Conservation (phyloP, 2,888 invertebrate genomes). For the Herminia tarsipennalis region DNA sequence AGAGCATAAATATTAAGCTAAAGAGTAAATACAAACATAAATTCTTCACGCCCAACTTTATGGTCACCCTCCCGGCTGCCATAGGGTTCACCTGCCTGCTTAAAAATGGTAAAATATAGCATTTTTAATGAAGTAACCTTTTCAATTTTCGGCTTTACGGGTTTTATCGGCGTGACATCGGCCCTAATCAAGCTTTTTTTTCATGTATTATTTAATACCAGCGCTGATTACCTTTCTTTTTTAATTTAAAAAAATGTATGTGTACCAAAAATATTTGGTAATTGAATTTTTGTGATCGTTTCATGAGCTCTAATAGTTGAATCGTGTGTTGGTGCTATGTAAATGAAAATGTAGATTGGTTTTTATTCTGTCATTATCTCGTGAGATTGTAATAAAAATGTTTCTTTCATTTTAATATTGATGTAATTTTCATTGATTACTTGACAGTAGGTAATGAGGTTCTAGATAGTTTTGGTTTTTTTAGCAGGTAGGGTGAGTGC, state of each 20-base stretch:
- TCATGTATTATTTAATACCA: conserved; percentile 57
- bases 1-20: conserved; percentile 3
- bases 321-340: conserved; percentile 31
- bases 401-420: conserved; percentile 33
- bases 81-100: conserved; percentile 78
- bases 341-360: conserved; percentile 21
- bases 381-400: conserved; percentile 30
- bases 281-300: conserved; percentile 68
- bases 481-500: background rate
- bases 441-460: conserved; percentile 10
- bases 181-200: conserved; percentile 74
- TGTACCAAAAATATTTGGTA: conserved; percentile 58
- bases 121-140: conserved; percentile 83
- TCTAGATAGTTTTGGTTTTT: background rate
- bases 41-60: conserved; percentile 26
- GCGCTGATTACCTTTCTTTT: conserved; percentile 75
- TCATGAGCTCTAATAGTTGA: conserved; percentile 44
- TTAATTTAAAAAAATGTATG: conserved; percentile 61
- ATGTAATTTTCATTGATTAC: conserved; percentile 34
- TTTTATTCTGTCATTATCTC: conserved; percentile 22
- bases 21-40: conserved; percentile 20
- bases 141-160: conserved; percentile 82
- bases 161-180: conserved; percentile 85
- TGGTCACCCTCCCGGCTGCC: conserved; percentile 65
- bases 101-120: conserved; percentile 83